Evolutionary conservation across 2,888 invertebrate species (phyloP).

Genomic region (Callyntrura guangdongensis): DNA sequence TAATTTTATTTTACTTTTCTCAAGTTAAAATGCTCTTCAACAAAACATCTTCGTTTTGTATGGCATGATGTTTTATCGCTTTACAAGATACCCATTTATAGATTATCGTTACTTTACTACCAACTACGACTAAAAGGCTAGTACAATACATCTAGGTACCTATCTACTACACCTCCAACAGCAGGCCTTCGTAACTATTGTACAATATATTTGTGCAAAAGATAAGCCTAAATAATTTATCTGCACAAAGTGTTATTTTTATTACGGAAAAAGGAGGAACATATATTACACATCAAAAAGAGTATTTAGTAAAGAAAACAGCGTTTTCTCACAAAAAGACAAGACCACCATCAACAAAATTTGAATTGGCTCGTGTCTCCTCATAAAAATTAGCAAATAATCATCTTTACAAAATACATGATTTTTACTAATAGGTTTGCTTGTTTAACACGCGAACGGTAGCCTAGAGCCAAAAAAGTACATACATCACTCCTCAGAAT

Average conservation of each 20-base stretch:
- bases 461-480: conserved; percentile 38
- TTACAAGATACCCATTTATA: conserved; percentile 60
- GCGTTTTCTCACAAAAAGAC: conserved; percentile 47
- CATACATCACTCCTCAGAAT: conserved; percentile 8
- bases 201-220: conserved; percentile 22
- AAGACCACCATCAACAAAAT: conserved; percentile 60
- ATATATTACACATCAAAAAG: neutral
- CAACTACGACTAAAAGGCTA: neutral
- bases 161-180: neutral
- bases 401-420: conserved; percentile 49
- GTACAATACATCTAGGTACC: no score
- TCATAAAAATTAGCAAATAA: conserved; percentile 45
- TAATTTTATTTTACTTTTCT: conserved; percentile 25
- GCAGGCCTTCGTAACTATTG: neutral
- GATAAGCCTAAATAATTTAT: conserved; percentile 38
- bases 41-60: conserved; percentile 74
- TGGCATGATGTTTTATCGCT: conserved; percentile 65
- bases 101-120: conserved; percentile 47
- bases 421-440: conserved; percentile 60
- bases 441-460: conserved; percentile 8
- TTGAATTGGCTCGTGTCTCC: conserved; percentile 78
- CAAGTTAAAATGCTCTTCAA: conserved; percentile 34
- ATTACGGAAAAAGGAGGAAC: conserved; percentile 26
- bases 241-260: conserved; percentile 13
- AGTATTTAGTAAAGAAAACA: conserved; percentile 6